These are phyloP conservation scores for Dinomys branickii DNA, from an alignment of 2,113 vertebrate genomes.

Conservation along the genomic window DNA sequence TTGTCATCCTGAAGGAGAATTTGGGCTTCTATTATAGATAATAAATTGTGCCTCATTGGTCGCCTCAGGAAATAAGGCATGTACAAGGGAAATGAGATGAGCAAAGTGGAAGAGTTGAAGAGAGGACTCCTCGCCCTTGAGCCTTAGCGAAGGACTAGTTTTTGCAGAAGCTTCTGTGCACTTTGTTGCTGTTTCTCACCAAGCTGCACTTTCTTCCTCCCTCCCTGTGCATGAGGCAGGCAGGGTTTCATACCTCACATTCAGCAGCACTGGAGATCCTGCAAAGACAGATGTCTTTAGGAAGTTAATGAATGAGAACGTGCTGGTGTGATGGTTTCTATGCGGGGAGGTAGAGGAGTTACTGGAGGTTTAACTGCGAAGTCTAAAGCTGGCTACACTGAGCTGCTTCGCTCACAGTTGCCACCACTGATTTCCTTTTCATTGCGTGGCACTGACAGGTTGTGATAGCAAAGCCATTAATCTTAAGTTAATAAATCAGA, in stretches of 20 bases:
- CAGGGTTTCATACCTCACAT: constrained; percentile 78
- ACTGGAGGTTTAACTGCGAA: constrained; percentile 46
- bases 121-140: constrained; percentile 56
- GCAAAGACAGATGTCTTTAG: constrained; percentile 81
- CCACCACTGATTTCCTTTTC: constrained; percentile 75
- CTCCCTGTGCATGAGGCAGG: constrained; percentile 76
- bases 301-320: constrained; percentile 82
- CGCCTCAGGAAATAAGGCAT: constrained; percentile 17
- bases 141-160: neutral
- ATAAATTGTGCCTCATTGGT: neutral
- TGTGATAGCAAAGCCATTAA: constrained; percentile 81
- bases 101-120: neutral
- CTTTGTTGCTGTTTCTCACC: constrained; percentile 31
- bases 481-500: constrained; percentile 83
- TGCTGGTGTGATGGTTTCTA: constrained; percentile 43
- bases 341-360: neutral
- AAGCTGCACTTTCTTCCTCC: constrained; percentile 62
- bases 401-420: constrained; percentile 47
- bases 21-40: constrained; percentile 27
- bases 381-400: constrained; percentile 59
- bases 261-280: constrained; percentile 78
- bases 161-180: constrained; percentile 45
- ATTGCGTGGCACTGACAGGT: constrained; percentile 75
- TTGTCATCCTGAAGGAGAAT: neutral
- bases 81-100: neutral